Base-by-base conservation (phyloP, 2,797 vertebrate genomes). In the Peromyscus aztecus region DNA sequence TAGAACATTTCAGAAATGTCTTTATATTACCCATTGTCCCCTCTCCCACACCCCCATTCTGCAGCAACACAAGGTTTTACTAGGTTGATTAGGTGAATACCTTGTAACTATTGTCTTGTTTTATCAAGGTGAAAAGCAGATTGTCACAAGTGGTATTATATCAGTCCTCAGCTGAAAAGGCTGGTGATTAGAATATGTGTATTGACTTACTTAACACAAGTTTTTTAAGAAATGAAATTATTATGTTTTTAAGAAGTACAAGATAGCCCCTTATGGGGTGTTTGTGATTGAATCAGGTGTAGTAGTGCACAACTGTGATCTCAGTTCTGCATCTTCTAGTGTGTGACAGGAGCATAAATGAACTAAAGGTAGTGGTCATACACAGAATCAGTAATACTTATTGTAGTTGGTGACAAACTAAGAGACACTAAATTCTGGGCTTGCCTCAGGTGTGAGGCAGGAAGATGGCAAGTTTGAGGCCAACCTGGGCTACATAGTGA, bases 51-150 rank as follows among this genome's bases (percentile, higher is more conserved):
- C 52, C 49, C 55, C 83, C 29, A 34, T 34, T 95, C 69, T 90
- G 19, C 52, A 89, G 6, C 69, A 89, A 46, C 19, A 81, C 34
- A 57, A 78, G 34, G 23, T 92, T 97, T 91, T 91, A 86, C 29
- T 91, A 69, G 43, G 21, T 63, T 87, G 76, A 57, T 87, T 43
- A 88, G 23, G 76, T 82, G 55, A 91, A 61, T 89, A 49, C 24
- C 34, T 82, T 85, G 59, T 24, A 55, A 76, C 94, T 87, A 75
- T 0, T 85, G 65, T 81, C 14, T 75, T 63, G 65, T 29, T 96
- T 96, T 77, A 80, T 57, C n/a, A 86, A 82, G n/a, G 3, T 46
- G 83, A 69, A 96, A 97, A 94, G 71, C 67, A 91, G 16, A 11
- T 77, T 73, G 27, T 52, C 65, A 43, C 63, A 91, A 90, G 85